Base-by-base conservation (phyloP, 2,888 invertebrate species). In the Dinocampus coccinellae region DNA sequence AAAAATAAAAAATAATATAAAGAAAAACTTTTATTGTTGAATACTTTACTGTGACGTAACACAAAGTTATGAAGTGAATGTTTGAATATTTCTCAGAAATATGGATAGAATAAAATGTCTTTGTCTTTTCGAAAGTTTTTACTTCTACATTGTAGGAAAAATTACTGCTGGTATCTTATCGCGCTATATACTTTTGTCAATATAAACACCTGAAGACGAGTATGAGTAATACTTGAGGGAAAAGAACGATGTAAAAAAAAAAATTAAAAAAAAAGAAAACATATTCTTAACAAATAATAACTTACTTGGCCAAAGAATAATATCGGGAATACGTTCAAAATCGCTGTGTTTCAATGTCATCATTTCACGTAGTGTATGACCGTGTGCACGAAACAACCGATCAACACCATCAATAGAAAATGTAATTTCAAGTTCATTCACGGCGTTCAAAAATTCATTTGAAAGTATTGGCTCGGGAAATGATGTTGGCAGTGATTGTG, bases 311-410 rank as follows among this genome's bases (percentile, higher is more conserved):
- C 98, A 99, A 0, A 97, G 90, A 0, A 99, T 94, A 13, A 98
- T 87, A 83, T 99, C 99, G 1, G 98, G 98, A 83, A 99, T 95
- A 79, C 98, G 91, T 70, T 92, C 90, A 81, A 96, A 94, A 57
- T 85, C 88, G 73, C 95, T 94, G 68, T 91, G 90, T 80, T 96
- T 90, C 69, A 98, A 87, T 13, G 91, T 90, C 78, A 93, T 93
- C 75, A 99, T 94, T 83, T 99, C 99, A 78, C 95, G 92, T 62
- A 99, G 88, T 0, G 97, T 97, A 87, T 98, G 98, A 0, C 98
- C 98, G 86, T 98, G 98, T 0, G 96, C 93, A 73, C 98, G 90
- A 77, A 97, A 92, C 72, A 98, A 88, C 53, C 98, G 90, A 84
- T 98, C 98, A 79, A 94, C 90, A 0, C 95, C 95, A 66, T 95